A percentile compares a stretch with the other conserved stretches of the same genome.
Conservation (phyloP, 1,140 invertebrate genomes). For the Leptoteleia sp. region DNA sequence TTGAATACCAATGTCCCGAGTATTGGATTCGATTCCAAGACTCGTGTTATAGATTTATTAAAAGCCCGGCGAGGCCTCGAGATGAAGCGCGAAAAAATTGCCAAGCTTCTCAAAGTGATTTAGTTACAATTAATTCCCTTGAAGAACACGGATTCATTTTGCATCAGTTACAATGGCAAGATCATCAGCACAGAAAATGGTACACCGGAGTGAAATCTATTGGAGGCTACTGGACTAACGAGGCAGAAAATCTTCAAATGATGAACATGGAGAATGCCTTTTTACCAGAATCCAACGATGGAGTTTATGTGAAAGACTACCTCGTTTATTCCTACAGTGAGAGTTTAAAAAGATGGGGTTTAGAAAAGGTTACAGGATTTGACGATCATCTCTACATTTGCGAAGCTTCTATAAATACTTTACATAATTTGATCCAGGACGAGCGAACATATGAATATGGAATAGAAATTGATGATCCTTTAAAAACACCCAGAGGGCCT, state of each 20-base stretch:
- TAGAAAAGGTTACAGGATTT: constrained; percentile 89
- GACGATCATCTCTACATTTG: constrained; percentile 93
- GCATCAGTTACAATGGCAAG: constrained; percentile 88
- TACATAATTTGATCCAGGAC: constrained; percentile 87
- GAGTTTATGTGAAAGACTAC: constrained; percentile 81
- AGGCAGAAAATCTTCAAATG: constrained; percentile 88
- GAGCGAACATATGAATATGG: constrained; percentile 93
- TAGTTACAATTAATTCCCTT: constrained; percentile 88
- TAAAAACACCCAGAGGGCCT: constrained; percentile 91
- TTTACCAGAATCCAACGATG: constrained; percentile 83
- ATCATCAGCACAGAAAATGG: constrained; percentile 93
- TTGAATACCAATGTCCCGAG: too few relatives aligned
- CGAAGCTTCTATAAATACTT: constrained; percentile 87
- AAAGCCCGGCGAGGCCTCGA: too few relatives aligned
- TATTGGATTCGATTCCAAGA: too few relatives aligned
- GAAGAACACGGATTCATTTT: constrained; percentile 96
- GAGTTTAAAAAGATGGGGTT: constrained; percentile 89
- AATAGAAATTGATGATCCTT: constrained; percentile 86
- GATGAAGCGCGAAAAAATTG: too few relatives aligned
- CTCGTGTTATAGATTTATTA: too few relatives aligned
- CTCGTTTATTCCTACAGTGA: constrained; percentile 87
- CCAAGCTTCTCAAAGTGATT: too few relatives aligned
- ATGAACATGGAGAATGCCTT: constrained; percentile 91
- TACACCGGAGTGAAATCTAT: constrained; percentile 88
- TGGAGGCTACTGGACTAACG: constrained; percentile 91